Evolutionary conservation across 2,113 vertebrate species (phyloP).

Genomic region (Trochalopteron elliotii): DNA sequence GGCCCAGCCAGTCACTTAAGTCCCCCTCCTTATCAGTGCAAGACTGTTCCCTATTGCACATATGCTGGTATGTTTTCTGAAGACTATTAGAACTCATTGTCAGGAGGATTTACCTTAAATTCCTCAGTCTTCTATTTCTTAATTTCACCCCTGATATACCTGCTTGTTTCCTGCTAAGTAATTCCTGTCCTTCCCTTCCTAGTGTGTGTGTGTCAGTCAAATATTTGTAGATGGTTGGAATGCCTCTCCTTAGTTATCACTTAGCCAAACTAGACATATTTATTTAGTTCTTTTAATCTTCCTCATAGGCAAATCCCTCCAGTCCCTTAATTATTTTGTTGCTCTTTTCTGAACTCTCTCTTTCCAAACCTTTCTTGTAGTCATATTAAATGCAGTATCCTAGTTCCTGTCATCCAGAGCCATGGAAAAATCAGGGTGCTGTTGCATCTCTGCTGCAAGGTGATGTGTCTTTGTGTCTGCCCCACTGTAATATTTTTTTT

Average conservation of each 20-base stretch:
- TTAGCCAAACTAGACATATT: slow-evolving; percentile 53
- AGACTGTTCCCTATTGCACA: not conserved
- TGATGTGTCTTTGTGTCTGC: not conserved
- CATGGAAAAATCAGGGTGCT: not conserved
- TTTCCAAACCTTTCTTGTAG: not conserved
- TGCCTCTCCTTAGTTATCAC: slow-evolving; percentile 21
- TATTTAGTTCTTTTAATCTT: slow-evolving; percentile 68
- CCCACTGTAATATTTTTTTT: not conserved
- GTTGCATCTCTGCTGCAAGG: not conserved
- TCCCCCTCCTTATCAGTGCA: not conserved
- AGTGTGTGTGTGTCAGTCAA: slow-evolving; percentile 30
- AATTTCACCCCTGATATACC: slow-evolving; percentile 20
- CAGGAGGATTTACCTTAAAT: slow-evolving; percentile 53
- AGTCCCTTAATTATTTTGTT: slow-evolving; percentile 62
- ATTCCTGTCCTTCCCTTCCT: slow-evolving; percentile 22
- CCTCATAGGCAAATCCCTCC: slow-evolving; percentile 43
- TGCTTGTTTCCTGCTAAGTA: slow-evolving; percentile 29
- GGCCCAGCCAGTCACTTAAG: slow-evolving; percentile 15
- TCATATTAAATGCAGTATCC: not conserved
- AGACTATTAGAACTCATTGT: not conserved
- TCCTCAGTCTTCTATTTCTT: slow-evolving; percentile 52
- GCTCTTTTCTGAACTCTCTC: slow-evolving; percentile 21
- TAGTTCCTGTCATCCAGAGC: not conserved
- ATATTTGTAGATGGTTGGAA: slow-evolving; percentile 61
- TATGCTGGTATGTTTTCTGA: not conserved